A percentile compares a stretch with the other conserved stretches of the same genome.
These are phyloP conservation scores for Polymixis lichenea DNA, from an alignment of 2,888 invertebrate genomes.

Conservation along the genomic window DNA sequence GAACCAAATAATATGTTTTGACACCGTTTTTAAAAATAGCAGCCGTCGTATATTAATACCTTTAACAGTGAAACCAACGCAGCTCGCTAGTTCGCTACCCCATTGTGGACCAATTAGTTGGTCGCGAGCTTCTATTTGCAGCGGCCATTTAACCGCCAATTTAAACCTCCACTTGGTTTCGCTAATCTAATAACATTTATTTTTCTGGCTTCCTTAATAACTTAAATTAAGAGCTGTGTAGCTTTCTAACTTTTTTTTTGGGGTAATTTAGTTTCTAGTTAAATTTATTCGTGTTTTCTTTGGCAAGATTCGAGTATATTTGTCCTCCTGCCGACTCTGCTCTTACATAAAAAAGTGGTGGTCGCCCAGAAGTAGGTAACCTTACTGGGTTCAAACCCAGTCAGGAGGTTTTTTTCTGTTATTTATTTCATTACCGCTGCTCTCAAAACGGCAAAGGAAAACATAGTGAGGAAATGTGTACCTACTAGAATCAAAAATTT, in stretches of 20 bases:
- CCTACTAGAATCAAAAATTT: too few relatives aligned
- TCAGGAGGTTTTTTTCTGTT: too few relatives aligned
- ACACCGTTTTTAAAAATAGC: constrained; percentile 34
- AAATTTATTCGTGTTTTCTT: not conserved
- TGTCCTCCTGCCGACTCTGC: not conserved
- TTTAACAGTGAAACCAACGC: constrained; percentile 56
- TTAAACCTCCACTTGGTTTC: constrained; percentile 64
- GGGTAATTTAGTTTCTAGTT: not conserved
- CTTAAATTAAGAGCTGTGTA: constrained; percentile 36
- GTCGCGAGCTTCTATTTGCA: constrained; percentile 61
- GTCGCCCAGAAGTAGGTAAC: too few relatives aligned
- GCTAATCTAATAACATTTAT: constrained; percentile 65
- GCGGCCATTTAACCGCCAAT: constrained; percentile 64
- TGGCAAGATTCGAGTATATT: not conserved
- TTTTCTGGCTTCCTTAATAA: constrained; percentile 57
- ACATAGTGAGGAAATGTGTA: too few relatives aligned
- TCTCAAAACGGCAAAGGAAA: too few relatives aligned
- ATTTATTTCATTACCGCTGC: too few relatives aligned
- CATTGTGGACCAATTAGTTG: constrained; percentile 75
- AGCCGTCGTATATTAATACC: constrained; percentile 37
- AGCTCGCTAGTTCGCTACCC: constrained; percentile 62
- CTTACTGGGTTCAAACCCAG: too few relatives aligned
- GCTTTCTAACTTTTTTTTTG: constrained; percentile 8
- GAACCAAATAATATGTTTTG: constrained; percentile 3
- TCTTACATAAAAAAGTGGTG: not conserved